Base-by-base conservation (phyloP, 1,140 invertebrate species). In the Macrocentrus cingulum region DNA sequence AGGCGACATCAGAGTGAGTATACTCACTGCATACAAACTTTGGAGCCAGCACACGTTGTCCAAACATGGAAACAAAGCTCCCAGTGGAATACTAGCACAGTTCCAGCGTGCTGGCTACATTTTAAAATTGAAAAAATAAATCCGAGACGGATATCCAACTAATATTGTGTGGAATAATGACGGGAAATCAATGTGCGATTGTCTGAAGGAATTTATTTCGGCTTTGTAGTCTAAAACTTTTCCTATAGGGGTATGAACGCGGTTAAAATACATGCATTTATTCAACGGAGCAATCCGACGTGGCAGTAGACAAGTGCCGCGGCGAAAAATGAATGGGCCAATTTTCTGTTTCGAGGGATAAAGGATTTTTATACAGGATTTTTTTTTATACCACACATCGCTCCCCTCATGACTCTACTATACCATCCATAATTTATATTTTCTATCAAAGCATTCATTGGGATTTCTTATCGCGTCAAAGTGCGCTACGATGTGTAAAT, bases 241-340 rank as follows among this genome's bases (percentile, higher is more conserved):
- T 60, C 50, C 36, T 34, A 23, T 54, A 39, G 29, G 25, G 9
- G 49, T 9, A 36, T 22, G 51, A 16, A 11, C 34, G 62, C 37
- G 32, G 7, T 25, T 56, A 60, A 62, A 64, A 65, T 67, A 65
- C 68, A 67, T 71, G 61, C 66, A 72, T 70, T 72, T 72, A 70
- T 70, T 72, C 70, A 70, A 68, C 67, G 60, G 52, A 56, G 66
- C 64, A 67, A 67, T 67, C 60, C 64, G 56, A 50, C 58, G 54
- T 49, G 63, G 60, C 67, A 61, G 66, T n/a, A n/a, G 61, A 66
- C 29, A 66, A 66, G 61, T 68, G 60, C 65, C 63, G 65, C 63
- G 65, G 65, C 63, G 65, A 62, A 66, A 72, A 75, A 71, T 70
- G 62, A 63, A 75, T 75, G 67, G 69, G 69, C 67, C 69, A 74